These are phyloP conservation scores for Semnornis frantzii DNA, from an alignment of 2,113 vertebrate species.

Conservation along the genomic window DNA sequence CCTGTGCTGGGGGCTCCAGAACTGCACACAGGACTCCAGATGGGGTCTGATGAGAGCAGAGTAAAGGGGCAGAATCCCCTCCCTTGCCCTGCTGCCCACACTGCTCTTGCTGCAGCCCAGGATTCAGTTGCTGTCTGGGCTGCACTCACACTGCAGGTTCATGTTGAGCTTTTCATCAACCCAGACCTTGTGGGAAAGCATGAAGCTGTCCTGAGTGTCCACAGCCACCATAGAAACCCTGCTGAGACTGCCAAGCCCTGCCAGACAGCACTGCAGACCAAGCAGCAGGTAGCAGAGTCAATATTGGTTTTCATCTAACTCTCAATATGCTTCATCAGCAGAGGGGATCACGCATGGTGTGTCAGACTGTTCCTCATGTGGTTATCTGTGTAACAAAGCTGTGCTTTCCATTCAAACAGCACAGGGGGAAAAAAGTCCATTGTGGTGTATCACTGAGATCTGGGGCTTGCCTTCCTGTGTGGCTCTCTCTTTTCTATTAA, in stretches of 20 bases:
- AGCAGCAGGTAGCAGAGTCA: conserved; percentile 11
- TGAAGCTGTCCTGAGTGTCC: neutral
- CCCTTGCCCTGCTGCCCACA: no score
- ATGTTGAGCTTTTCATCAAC: no score
- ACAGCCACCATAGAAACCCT: conserved; percentile 7
- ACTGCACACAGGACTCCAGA: no score
- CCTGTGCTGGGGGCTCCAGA: no score
- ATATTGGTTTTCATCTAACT: neutral
- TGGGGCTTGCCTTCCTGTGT: neutral
- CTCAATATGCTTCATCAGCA: neutral
- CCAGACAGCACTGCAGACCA: neutral
- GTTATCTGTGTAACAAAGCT: neutral
- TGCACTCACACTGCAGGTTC: no score
- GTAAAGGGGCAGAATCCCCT: no score
- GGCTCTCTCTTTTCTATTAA: neutral
- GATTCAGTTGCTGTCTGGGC: no score
- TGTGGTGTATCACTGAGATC: neutral
- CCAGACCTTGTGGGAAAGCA: neutral
- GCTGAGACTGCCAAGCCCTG: neutral
- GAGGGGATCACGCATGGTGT: neutral
- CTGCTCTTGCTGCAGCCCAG: no score
- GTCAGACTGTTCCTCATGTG: neutral
- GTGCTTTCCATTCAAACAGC: neutral
- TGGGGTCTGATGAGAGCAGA: no score
- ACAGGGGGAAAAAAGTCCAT: neutral